Evolutionary conservation across 2,797 vertebrate genomes (phyloP).

Genomic region (Acanthurus tractus): DNA sequence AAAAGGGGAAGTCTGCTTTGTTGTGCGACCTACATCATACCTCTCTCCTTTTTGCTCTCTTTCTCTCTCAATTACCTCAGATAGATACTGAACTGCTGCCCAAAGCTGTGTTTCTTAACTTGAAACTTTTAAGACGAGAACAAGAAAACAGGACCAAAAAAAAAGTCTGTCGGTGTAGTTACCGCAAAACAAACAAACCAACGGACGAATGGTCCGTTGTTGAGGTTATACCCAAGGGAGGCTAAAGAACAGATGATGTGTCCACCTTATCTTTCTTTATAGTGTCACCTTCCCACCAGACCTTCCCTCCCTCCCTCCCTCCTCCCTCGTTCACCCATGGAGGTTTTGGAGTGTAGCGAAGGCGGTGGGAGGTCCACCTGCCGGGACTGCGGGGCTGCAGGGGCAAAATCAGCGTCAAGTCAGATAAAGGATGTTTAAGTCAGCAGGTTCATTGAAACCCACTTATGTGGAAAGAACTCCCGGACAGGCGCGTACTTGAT

Average conservation of each 20-base stretch:
- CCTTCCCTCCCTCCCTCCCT: neutral
- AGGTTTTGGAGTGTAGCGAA: conserved; percentile 6
- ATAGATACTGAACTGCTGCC: conserved; percentile 7
- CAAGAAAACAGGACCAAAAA: neutral
- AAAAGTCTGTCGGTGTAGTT: conserved; percentile 1
- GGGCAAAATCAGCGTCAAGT: conserved; percentile 56
- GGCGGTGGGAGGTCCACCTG: conserved; percentile 58
- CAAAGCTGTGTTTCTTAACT: conserved; percentile 1
- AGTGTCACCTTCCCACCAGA: conserved; percentile 20
- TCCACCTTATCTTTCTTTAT: conserved; percentile 16
- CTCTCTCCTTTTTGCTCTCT: neutral
- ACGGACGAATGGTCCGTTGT: conserved; percentile 1
- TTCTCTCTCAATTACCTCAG: conserved; percentile 14
- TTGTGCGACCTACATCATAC: conserved; percentile 45
- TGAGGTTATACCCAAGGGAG: neutral
- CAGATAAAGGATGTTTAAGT: conserved; percentile 67
- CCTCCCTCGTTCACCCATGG: conserved; percentile 15
- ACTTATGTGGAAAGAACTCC: conserved; percentile 68
- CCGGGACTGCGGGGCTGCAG: conserved; percentile 41
- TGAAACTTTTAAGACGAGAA: conserved; percentile 8
- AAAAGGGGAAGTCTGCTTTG: conserved; percentile 24
- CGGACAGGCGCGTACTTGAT: conserved; percentile 65
- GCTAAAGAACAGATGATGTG: conserved; percentile 34
- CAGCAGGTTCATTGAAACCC: conserved; percentile 73
- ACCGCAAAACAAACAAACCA: conserved; percentile 15